Evolutionary conservation across 2,888 invertebrate species (phyloP), one percentile per base, ranked within the genome.

Genomic region (Callosobruchus maculatus): DNA sequence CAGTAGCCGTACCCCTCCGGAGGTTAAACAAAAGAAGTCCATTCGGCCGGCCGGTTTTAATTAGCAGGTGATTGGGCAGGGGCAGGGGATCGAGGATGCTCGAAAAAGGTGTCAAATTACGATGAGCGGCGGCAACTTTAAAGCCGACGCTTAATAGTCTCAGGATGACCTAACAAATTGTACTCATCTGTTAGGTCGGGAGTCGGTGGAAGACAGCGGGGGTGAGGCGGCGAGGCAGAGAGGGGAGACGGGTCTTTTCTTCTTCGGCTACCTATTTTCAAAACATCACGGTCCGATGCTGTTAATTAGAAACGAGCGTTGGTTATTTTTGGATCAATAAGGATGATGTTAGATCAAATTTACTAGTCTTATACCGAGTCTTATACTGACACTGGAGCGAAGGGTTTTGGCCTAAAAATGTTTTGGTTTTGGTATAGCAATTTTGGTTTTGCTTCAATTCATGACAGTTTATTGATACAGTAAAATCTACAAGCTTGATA

Each of bases 131-230:
- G 78, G 78, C 74, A 68, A 78, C 73, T 74, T 74, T 74, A 79
- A 78, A 80, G 75, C 30, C 66, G 66, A 22, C 68, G 68, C 76
- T 82, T 84, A 84, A 84, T 84, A 80, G 83, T 80, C 78, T 77
- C 79, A 79, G 81, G 78, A 83, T 84, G 84, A 84, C 83, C 81
- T 82, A 82, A 82, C 83, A 84, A 81, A 82, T 83, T 82, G 80
- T 77, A 71, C 20, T 68, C 22, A 49, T 49, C 49, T 49, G 49
- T 7, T 7, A 18, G 49, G 49, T 13, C 3, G 7, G 2, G 26
- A 26, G 26, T 2, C 2, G 26, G 2, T 2, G 3, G 13, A 18
- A 18, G 13, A 18, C 4, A 18, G 13, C 49, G 49, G 49, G 49
- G n/a, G 49, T 7, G 1, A 18, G 49, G 49, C 4, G 26, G 7